Evolutionary conservation across 2,888 invertebrate species (phyloP).

Genomic region (Phaonia tiefii): DNA sequence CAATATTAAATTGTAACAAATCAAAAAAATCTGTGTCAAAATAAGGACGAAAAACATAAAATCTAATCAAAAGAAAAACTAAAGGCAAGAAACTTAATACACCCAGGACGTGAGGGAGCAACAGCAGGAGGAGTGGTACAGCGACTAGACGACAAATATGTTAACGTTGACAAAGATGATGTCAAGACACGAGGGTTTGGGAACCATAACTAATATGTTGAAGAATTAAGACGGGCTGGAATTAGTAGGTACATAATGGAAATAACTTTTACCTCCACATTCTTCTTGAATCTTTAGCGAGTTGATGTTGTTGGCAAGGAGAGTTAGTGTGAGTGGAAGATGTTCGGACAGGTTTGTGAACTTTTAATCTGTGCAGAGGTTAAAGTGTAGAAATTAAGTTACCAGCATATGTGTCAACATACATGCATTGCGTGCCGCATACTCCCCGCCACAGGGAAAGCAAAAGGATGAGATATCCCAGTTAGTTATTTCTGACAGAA

Average conservation of each 20-base stretch:
- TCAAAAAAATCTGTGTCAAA: constrained; percentile 54
- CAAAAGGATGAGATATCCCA: not conserved
- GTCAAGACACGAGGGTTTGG: not conserved
- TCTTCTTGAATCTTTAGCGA: constrained; percentile 42
- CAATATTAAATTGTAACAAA: constrained; percentile 52
- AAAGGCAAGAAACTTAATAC: constrained; percentile 37
- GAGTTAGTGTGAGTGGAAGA: not conserved
- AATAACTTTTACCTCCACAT: constrained; percentile 17
- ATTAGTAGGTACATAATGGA: not conserved
- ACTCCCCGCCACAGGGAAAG: not conserved
- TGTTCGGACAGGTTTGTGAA: constrained; percentile 36
- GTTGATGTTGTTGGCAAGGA: constrained; percentile 6
- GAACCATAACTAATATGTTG: constrained; percentile 17
- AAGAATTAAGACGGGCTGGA: constrained; percentile 14
- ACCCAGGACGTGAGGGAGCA: constrained; percentile 13
- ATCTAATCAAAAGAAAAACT: constrained; percentile 47
- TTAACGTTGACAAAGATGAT: not conserved
- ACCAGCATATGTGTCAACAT: constrained; percentile 28
- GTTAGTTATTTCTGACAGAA: too few relatives aligned
- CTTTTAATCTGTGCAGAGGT: constrained; percentile 55
- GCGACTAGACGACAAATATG: constrained; percentile 6
- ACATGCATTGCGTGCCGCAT: constrained; percentile 18
- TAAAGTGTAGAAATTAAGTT: constrained; percentile 51
- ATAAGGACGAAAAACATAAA: constrained; percentile 35
- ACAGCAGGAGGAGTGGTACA: constrained; percentile 25